Evolutionary conservation across 2,888 invertebrate genomes (phyloP).

Genomic region (Ormyrus nitidulus): DNA sequence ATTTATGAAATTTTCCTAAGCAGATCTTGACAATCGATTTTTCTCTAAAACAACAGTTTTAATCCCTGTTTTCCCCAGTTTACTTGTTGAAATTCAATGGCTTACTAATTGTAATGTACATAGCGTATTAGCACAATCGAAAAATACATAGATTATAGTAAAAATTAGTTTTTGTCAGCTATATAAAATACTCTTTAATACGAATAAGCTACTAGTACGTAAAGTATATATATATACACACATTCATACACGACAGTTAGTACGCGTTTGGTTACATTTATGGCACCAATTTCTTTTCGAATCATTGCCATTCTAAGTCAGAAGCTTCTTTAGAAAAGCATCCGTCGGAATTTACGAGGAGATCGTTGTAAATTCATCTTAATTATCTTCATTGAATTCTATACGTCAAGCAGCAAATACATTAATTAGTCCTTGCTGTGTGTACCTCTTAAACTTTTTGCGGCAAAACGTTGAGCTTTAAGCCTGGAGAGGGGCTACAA

Average conservation of each 20-base stretch:
- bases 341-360: conserved; percentile 23
- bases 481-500: conserved; percentile 75
- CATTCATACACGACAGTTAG: conserved; percentile 54
- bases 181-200: conserved; percentile 52
- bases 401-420: conserved; percentile 5
- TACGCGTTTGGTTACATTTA: conserved; percentile 50
- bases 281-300: conserved; percentile 42
- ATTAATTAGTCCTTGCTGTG: background rate
- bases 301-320: conserved; percentile 25
- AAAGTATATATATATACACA: conserved; percentile 43
- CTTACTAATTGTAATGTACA: conserved; percentile 24
- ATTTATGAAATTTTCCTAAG: conserved; percentile 30
- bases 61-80: background rate
- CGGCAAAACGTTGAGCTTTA: conserved; percentile 70
- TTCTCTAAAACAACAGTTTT: conserved; percentile 29
- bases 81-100: too few species aligned
- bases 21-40: conserved; percentile 15
- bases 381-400: background rate
- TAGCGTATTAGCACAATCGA: conserved; percentile 41
- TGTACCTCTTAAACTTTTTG: conserved; percentile 58
- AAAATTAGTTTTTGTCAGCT: conserved; percentile 37
- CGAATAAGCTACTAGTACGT: conserved; percentile 35
- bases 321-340: conserved; percentile 20
- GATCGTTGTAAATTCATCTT: conserved; percentile 23
- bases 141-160: conserved; percentile 30